Evolutionary conservation across 2,888 invertebrate species (phyloP).

Genomic region (Petrolisthes cinctipes): DNA sequence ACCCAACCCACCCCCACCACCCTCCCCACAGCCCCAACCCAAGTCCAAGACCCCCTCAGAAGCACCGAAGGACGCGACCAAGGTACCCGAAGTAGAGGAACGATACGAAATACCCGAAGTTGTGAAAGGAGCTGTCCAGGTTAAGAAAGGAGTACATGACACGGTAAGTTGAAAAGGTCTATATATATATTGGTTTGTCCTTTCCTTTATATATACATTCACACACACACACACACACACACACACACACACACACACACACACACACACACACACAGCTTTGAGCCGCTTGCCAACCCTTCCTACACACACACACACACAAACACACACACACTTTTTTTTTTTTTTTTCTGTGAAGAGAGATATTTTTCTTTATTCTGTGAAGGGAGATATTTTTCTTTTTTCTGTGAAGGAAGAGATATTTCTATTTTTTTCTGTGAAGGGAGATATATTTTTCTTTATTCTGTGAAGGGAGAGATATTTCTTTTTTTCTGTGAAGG

Average conservation of each 20-base stretch:
- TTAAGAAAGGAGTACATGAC: slow-evolving; percentile 23
- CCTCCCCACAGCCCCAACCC: not conserved
- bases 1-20: not conserved
- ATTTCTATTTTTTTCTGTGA: no score
- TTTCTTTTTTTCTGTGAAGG: no score
- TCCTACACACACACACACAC: no score
- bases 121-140: slow-evolving; percentile 37
- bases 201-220: slow-evolving; percentile 11
- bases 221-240: slow-evolving; percentile 22
- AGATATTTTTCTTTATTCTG: no score
- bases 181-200: not conserved
- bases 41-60: slow-evolving; percentile 7
- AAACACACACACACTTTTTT: no score
- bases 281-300: no score
- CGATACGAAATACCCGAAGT: slow-evolving; percentile 53
- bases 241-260: slow-evolving; percentile 28
- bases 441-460: no score
- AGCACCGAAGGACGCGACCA: not conserved
- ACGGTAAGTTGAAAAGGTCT: slow-evolving; percentile 11
- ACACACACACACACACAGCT: slow-evolving; percentile 13
- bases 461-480: no score
- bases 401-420: no score
- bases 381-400: no score
- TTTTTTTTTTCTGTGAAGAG: no score
- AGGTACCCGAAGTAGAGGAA: slow-evolving; percentile 33